Evolutionary conservation across 2,113 vertebrate genomes (phyloP).

Genomic region (Petromus typicus): DNA sequence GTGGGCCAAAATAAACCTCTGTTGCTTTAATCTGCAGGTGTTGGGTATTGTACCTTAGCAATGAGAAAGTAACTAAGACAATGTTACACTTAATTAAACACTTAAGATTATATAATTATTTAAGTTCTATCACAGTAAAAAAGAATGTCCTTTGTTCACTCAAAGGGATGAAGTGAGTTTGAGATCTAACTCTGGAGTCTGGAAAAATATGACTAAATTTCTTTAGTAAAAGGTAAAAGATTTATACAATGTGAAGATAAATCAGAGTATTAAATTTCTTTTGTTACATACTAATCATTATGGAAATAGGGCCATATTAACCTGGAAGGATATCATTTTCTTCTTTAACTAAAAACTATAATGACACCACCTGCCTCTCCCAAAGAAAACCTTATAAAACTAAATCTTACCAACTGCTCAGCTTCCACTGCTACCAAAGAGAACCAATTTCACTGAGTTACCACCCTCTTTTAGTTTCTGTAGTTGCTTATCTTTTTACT

Average conservation of each 20-base stretch:
- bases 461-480: not conserved
- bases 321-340: not conserved
- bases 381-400: slow-evolving; percentile 14
- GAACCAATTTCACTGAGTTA: not conserved
- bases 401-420: slow-evolving; percentile 14
- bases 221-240: too few relatives aligned
- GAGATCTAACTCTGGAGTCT: not conserved
- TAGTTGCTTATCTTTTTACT: not conserved
- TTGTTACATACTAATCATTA: not conserved
- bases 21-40: not conserved
- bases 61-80: not conserved
- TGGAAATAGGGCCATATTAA: not conserved
- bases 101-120: not conserved
- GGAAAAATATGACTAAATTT: not conserved
- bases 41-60: not conserved
- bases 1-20: not conserved
- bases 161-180: slow-evolving; percentile 20
- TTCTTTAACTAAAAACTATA: slow-evolving; percentile 2
- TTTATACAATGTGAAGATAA: too few relatives aligned
- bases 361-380: slow-evolving; percentile 6
- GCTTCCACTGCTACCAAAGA: slow-evolving; percentile 8
- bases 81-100: not conserved
- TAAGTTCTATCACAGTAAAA: not conserved
- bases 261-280: not conserved
- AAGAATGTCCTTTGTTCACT: slow-evolving; percentile 51